Conservation (phyloP, 2,888 invertebrate species). For the Cheilosia pagana region DNA sequence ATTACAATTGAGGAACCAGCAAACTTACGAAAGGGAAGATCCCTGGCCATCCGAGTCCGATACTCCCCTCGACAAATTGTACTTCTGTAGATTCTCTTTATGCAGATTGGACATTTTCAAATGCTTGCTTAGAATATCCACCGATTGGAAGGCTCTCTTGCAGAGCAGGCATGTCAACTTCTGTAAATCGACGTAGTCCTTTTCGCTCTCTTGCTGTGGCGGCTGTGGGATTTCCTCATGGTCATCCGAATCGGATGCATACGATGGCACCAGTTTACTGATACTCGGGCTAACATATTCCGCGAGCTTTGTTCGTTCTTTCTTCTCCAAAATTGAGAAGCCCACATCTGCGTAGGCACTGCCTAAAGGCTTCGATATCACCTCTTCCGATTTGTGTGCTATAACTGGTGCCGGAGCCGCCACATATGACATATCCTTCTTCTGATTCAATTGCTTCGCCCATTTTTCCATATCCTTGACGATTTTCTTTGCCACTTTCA, state of each 20-base stretch:
- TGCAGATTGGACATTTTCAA: slow-evolving; percentile 97
- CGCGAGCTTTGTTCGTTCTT: slow-evolving; percentile 83
- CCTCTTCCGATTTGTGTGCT: slow-evolving; percentile 76
- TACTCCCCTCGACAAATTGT: slow-evolving; percentile 81
- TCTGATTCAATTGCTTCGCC: slow-evolving; percentile 98
- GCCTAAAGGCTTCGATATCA: slow-evolving; percentile 75
- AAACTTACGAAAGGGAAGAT: slow-evolving; percentile 76
- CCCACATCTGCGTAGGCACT: slow-evolving; percentile 95
- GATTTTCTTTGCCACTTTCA: slow-evolving; percentile 98
- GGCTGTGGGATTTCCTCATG: slow-evolving; percentile 74
- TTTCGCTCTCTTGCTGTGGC: slow-evolving; percentile 84
- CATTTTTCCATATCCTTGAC: slow-evolving; percentile 94
- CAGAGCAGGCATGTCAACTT: slow-evolving; percentile 97
- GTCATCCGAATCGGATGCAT: slow-evolving; percentile 87
- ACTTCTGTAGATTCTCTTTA: slow-evolving; percentile 90
- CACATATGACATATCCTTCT: slow-evolving; percentile 88
- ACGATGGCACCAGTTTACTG: slow-evolving; percentile 89
- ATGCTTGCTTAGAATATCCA: slow-evolving; percentile 95
- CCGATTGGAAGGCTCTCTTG: slow-evolving; percentile 95
- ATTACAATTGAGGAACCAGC: slow-evolving; percentile 41
- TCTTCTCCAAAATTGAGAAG: slow-evolving; percentile 94
- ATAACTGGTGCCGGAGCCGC: slow-evolving; percentile 81
- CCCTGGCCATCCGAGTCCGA: slow-evolving; percentile 69
- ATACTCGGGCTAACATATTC: slow-evolving; percentile 81
- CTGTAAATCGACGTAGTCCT: slow-evolving; percentile 92